Base-by-base conservation (phyloP, 1,140 invertebrate species). In the Sycophila sp. region DNA sequence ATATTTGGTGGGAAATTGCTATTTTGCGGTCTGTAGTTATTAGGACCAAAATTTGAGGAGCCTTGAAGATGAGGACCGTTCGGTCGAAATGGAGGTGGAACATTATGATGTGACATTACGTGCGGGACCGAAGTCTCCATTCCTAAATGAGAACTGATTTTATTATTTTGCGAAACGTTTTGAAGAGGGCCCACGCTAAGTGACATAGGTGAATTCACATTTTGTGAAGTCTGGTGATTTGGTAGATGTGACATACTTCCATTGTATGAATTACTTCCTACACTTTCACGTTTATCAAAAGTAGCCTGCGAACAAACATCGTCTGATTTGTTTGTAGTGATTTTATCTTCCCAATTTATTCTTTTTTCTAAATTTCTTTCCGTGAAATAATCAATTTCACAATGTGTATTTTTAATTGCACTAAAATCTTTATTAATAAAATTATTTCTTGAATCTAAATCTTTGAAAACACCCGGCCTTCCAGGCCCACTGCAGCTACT, bases 171-270 rank as follows among this genome's bases (percentile, higher is more conserved):
- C 17, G 72, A 47, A 47, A 17, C 10, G 51, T 69, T 75, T 8
- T 75, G 73, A 71, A 80, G 81, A 6, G 74, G 67, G 19, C 78
- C 64, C 22, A 81, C 73, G 17, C 72, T 72, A 15, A 73, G 75
- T 19, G 82, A 80, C 78, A 81, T 78, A 30, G 80, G 78, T 5
- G 78, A 76, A 73, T 80, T 81, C 24, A 80, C 79, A 26, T 80
- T 84, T 49, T 82, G 82, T 77, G 81, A 81, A 28, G 81, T 84
- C n/a, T 84, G 81, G 42, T 83, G 80, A 72, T 80, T 82, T 2
- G 78, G 26, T 66, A 77, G 65, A 11, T 58, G 74, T 1, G 76
- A 30, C 49, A 78, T 66, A 8, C 51, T 73, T 30, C 65, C 53
- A 22, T 74, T 65, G 17, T 77, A 77, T 0, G 67, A 15, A 70